Conservation (phyloP, 2,888 invertebrate genomes). For the Amiota communis region DNA sequence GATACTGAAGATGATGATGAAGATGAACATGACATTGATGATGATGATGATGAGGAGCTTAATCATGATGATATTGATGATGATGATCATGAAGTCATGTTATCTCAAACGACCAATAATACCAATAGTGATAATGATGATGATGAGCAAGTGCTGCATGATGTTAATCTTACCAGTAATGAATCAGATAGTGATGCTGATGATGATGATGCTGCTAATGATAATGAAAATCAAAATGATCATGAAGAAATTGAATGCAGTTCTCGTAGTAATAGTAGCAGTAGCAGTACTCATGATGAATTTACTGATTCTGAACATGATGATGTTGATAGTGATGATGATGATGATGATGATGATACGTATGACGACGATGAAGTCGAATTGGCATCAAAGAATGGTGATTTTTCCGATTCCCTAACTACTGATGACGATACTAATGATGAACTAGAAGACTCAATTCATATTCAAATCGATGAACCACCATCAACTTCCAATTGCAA, state of each 20-base stretch:
- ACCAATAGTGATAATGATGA: conserved; percentile 16
- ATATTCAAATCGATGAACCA: not conserved
- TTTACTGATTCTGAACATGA: not conserved
- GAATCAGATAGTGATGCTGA: not conserved
- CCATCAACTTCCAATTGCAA: conserved; percentile 12
- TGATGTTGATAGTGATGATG: not conserved
- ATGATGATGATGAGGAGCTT: conserved; percentile 12
- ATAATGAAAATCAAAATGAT: not conserved
- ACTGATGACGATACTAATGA: not conserved
- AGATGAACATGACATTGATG: conserved; percentile 31
- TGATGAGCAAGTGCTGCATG: not conserved
- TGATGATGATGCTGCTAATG: not conserved
- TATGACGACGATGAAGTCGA: not conserved
- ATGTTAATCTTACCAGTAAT: conserved; percentile 30
- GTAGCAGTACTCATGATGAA: not conserved
- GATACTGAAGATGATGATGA: conserved; percentile 39
- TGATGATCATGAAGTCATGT: conserved; percentile 24
- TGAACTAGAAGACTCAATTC: not conserved
- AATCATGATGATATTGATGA: conserved; percentile 27
- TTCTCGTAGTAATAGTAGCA: not conserved
- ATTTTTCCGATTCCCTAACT: too few relatives aligned
- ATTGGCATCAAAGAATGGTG: not conserved
- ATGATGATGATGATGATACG: not conserved
- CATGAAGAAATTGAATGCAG: not conserved
- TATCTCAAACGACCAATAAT: conserved; percentile 50